Base-by-base conservation (phyloP, 2,113 vertebrate species). In the Cinclus cinclus region DNA sequence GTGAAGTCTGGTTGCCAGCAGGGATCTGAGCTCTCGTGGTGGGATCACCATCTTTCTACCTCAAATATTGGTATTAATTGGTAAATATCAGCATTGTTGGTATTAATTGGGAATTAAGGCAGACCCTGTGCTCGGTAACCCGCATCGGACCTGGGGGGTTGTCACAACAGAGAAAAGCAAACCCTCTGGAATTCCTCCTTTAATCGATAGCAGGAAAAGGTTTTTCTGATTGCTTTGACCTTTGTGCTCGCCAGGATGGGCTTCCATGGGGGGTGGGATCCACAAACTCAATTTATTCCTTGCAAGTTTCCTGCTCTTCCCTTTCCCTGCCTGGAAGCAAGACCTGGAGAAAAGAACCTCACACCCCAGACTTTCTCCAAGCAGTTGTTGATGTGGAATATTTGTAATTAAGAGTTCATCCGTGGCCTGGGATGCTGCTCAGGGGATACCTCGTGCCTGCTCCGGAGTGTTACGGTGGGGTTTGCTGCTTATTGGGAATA, bases 381-480 rank as follows among this genome's bases (percentile, higher is more conserved):
- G 64, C 25, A 49, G 35, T 63, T 9, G 17, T 59, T n/a, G 53
- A 1, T 3, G 5, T 1, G 24, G 59, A 46, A 24, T 49, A 7
- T 74, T 82, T 33, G 10, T 31, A 37, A 82, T 68, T 49, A 12
- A 8, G 23, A 6, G 3, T 1, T 7, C 5, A 19, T 47, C 35
- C 5, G 0, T 9, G 39, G 24, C 21, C 75, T 35, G 6, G 3
- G 68, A 23, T 16, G 83, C 44, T 65, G 8, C 46, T 24, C 12
- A 0, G 42, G 55, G 44, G 24, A 21, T 11, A 15, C 15, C 44
- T 30, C 1, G 0, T 4, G 2, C 41, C 53, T 15, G 0, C 17
- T 31, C 27, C 12, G 3, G 28, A 2, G n/a, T 3, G 60, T 62
- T 10, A 1, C 35, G 63, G 56, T 24, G 25, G 60, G 35, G 22